phyloP scores from a whole-genome alignment of 2,113 vertebrate genomes.

The Setophaga coronata region DNA sequence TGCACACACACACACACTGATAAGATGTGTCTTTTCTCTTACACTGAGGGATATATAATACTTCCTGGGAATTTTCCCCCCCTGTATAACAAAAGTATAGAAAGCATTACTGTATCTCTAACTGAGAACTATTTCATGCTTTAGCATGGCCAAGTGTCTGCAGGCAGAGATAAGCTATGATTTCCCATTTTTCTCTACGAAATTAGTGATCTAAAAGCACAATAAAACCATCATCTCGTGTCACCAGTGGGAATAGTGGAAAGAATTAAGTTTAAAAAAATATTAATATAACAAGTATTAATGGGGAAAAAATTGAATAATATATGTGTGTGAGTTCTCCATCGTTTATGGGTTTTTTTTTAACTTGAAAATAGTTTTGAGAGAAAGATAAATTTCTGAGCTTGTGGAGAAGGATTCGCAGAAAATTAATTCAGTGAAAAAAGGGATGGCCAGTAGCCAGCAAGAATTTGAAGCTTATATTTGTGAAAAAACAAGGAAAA shows the following conservation, averaged over 20 bases:
- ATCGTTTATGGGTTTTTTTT: rapidly evolving
- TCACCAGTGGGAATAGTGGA: not conserved
- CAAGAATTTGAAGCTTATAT: not conserved
- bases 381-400: constrained; percentile 22
- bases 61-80: not conserved
- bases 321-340: not conserved
- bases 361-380: constrained; percentile 27
- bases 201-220: constrained; percentile 72
- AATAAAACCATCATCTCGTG: constrained; percentile 63
- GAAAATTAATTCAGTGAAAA: not conserved
- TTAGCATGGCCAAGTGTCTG: constrained; percentile 67
- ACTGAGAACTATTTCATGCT: constrained; percentile 64
- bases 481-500: not conserved
- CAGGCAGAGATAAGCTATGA: constrained; percentile 73
- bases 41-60: not conserved
- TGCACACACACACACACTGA: not conserved
- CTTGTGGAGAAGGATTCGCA: not conserved
- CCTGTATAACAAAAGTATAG: constrained; percentile 44
- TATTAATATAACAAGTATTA: not conserved
- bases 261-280: not conserved
- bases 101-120: constrained; percentile 57
- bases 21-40: constrained; percentile 32
- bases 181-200: constrained; percentile 67
- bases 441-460: not conserved
- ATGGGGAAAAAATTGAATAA: not conserved